Evolutionary conservation across 2,888 invertebrate species (phyloP).

Genomic region (Oscheius sp.): DNA sequence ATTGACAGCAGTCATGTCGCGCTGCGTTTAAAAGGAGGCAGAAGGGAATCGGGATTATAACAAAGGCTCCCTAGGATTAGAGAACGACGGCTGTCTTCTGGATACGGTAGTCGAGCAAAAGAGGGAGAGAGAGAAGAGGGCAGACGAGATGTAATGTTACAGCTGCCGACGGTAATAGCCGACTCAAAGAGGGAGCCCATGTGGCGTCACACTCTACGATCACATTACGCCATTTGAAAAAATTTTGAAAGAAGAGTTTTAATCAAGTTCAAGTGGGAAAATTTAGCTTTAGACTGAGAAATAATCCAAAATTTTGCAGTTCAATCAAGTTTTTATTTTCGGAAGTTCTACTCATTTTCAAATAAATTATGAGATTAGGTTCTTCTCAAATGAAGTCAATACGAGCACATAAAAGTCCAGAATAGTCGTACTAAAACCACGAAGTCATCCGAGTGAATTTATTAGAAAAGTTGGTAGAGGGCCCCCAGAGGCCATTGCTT

Average conservation of each 20-base stretch:
- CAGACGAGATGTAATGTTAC: constrained; percentile 19
- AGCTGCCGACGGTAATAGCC: constrained; percentile 29
- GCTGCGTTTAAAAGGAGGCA: too few relatives aligned
- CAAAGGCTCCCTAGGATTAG: constrained; percentile 24
- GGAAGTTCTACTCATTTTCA: too few relatives aligned
- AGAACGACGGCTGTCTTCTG: neutral
- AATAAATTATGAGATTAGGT: too few relatives aligned
- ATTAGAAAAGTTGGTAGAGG: too few relatives aligned
- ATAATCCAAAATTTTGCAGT: too few relatives aligned
- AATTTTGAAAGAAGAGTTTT: neutral
- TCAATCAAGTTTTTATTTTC: too few relatives aligned
- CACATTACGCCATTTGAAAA: neutral
- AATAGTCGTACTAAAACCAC: neutral
- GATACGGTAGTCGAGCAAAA: neutral
- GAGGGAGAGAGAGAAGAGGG: neutral
- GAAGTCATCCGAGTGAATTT: neutral
- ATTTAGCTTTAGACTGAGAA: too few relatives aligned
- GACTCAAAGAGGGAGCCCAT: constrained; percentile 3
- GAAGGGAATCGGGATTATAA: constrained; percentile 25
- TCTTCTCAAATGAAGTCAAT: too few relatives aligned
- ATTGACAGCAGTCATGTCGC: constrained; percentile 18
- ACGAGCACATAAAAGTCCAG: too few relatives aligned
- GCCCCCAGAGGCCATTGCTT: neutral
- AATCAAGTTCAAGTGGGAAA: too few relatives aligned
- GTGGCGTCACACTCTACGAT: neutral